These are phyloP conservation scores for Euwallacea fornicatus DNA, from an alignment of 1,140 invertebrate genomes.

Conservation along the genomic window DNA sequence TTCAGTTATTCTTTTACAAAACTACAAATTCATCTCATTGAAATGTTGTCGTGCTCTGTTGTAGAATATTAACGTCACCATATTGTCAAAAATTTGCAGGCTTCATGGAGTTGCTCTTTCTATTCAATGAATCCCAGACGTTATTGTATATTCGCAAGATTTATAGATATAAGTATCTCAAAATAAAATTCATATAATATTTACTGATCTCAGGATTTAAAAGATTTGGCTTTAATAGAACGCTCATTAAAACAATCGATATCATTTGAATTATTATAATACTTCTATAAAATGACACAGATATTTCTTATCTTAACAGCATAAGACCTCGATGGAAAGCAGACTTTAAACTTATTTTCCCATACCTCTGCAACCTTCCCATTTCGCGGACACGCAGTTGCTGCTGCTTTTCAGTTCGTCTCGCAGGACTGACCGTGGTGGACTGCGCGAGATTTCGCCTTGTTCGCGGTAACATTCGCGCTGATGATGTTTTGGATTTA, in stretches of 20 bases:
- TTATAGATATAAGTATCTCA: no score
- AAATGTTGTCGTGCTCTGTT: no score
- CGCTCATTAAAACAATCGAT: not conserved
- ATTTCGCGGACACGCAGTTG: constrained; percentile 4
- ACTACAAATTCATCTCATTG: no score
- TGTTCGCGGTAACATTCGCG: not conserved
- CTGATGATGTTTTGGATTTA: constrained; percentile 4
- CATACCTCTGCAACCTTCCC: constrained; percentile 9
- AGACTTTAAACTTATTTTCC: not conserved
- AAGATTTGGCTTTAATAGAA: not conserved
- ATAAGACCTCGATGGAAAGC: not conserved
- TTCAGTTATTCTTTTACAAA: no score
- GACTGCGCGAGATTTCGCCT: not conserved
- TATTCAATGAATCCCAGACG: no score
- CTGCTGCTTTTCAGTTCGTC: constrained; percentile 16
- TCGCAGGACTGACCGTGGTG: constrained; percentile 9
- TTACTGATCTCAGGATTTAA: no score
- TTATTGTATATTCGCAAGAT: no score
- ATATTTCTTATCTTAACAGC: not conserved
- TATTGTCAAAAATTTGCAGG: no score
- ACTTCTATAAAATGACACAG: not conserved
- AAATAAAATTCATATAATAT: no score
- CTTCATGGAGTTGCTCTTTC: no score
- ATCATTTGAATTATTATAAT: not conserved
- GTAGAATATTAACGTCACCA: no score